Percentiles rank a stretch among this genome's conserved stretches.
Conservation (phyloP, 2,797 vertebrate species). For the Argentina silus region DNA sequence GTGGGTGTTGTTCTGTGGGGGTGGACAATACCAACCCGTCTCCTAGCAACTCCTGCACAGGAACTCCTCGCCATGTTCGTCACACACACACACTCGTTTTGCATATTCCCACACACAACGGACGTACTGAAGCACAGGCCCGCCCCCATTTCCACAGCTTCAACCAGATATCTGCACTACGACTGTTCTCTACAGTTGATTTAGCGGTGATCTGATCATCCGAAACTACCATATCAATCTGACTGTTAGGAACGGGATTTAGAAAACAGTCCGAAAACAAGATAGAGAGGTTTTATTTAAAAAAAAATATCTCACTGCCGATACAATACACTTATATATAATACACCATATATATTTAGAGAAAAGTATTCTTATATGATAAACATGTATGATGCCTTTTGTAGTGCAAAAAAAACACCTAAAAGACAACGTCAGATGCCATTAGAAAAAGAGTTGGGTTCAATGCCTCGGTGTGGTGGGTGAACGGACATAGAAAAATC, state of each 20-base stretch:
- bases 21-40: conserved; percentile 6
- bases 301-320: conserved; percentile 85
- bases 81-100: not conserved
- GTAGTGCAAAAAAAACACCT: conserved; percentile 11
- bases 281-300: conserved; percentile 83
- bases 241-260: too few species aligned
- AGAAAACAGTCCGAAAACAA: conserved; percentile 24
- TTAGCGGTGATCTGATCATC: not conserved
- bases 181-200: not conserved
- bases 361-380: conserved; percentile 84
- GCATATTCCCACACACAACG: not conserved
- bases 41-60: conserved; percentile 12
- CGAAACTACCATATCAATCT: too few species aligned
- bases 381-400: conserved; percentile 4
- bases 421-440: not conserved
- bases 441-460: conserved; percentile 4
- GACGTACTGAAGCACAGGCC: not conserved
- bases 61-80: not conserved
- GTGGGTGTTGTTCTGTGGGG: too few species aligned
- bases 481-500: conserved; percentile 5
- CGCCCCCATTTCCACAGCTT: not conserved
- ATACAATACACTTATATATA: conserved; percentile 82
- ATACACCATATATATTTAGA: conserved; percentile 76
- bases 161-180: too few species aligned
- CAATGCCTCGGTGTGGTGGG: not conserved